Evolutionary conservation across 2,888 invertebrate genomes (phyloP).

Genomic region (Dioctria linearis): DNA sequence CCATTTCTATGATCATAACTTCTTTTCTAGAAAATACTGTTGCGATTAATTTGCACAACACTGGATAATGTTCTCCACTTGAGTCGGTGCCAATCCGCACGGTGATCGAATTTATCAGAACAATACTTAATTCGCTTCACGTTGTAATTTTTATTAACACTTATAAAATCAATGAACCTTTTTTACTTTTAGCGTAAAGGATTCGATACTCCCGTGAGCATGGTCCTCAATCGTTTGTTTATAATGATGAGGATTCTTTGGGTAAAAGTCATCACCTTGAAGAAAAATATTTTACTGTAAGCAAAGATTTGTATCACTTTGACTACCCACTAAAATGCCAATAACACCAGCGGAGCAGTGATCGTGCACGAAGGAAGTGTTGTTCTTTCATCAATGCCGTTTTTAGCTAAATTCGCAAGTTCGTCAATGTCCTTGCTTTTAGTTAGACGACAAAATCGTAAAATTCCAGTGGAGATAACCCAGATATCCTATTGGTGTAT

Average conservation of each 20-base stretch:
- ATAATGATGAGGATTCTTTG: constrained; percentile 66
- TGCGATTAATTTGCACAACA: too few species aligned
- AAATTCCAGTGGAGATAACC: constrained; percentile 82
- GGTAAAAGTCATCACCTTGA: constrained; percentile 74
- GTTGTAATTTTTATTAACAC: too few species aligned
- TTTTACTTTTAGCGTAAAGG: constrained; percentile 65
- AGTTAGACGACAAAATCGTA: constrained; percentile 80
- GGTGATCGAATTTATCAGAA: too few species aligned
- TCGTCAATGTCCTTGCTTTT: constrained; percentile 74
- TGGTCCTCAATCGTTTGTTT: constrained; percentile 61
- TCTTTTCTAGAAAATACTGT: too few species aligned
- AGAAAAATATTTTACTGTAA: constrained; percentile 56
- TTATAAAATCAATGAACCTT: constrained; percentile 68
- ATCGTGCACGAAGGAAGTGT: constrained; percentile 74
- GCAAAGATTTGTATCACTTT: neutral
- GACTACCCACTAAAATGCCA: constrained; percentile 76
- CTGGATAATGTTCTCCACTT: too few species aligned
- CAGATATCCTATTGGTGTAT: constrained; percentile 72
- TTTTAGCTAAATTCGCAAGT: constrained; percentile 75
- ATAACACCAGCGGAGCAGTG: constrained; percentile 75
- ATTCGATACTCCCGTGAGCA: constrained; percentile 63
- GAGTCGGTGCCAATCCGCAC: too few species aligned
- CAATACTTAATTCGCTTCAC: too few species aligned
- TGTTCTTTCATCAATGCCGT: constrained; percentile 74
- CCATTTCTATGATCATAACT: too few species aligned